These are phyloP conservation scores for Danio jaintianensis DNA, from an alignment of 2,797 vertebrate species.

Conservation along the genomic window DNA sequence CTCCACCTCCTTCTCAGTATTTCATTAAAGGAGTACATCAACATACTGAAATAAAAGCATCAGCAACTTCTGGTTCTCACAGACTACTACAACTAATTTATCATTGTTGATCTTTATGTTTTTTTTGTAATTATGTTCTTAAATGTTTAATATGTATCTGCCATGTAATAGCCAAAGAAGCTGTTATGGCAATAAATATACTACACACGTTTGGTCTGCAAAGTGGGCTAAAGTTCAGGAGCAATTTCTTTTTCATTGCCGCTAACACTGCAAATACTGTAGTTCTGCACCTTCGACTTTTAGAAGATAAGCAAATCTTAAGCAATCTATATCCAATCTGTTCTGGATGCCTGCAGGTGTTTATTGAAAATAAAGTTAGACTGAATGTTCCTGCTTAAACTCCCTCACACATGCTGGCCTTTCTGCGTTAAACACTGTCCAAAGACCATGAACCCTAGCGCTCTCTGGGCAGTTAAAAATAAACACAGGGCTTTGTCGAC, in stretches of 20 bases:
- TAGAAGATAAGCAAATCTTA: background rate
- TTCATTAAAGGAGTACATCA: too few relatives aligned
- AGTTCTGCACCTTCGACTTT: background rate
- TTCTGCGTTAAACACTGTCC: conserved; percentile 25
- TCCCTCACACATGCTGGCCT: background rate
- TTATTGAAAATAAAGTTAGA: background rate
- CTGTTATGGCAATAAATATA: too few relatives aligned
- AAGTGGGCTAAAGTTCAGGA: background rate
- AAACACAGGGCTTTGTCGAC: conserved; percentile 67
- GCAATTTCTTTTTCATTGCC: background rate
- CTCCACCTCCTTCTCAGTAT: too few relatives aligned
- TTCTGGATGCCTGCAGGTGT: background rate
- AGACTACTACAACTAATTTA: too few relatives aligned
- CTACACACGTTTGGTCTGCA: background rate
- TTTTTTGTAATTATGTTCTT: too few relatives aligned
- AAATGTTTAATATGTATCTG: too few relatives aligned
- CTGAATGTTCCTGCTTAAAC: background rate
- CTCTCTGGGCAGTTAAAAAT: conserved; percentile 61
- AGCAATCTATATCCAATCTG: background rate
- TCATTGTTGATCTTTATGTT: too few relatives aligned
- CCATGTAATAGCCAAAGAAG: too few relatives aligned
- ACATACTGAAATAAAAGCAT: too few relatives aligned
- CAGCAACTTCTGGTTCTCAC: too few relatives aligned
- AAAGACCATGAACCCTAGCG: conserved; percentile 39
- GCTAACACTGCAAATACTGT: background rate